A percentile compares a stretch with the other conserved stretches of the same genome.
Conservation (phyloP, 2,888 invertebrate genomes). For the Cantharis flavilabris region DNA sequence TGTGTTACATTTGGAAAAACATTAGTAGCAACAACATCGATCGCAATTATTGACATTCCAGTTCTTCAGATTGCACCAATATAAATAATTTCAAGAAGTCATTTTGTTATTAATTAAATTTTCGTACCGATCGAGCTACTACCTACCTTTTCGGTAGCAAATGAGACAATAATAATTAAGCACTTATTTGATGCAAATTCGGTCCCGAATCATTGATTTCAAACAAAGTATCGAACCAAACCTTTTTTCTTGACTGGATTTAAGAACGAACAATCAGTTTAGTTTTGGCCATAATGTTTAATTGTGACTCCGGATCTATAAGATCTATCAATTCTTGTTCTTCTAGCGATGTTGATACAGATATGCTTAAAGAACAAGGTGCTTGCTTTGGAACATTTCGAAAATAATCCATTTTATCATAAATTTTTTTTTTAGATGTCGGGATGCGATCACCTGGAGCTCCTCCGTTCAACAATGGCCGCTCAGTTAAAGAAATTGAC, state of each 20-base stretch:
- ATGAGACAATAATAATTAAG: background rate
- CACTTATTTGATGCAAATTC: background rate
- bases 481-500: conserved; percentile 88
- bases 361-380: conserved; percentile 4
- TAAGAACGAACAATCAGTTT: background rate
- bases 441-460: conserved; percentile 48
- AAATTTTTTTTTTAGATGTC: conserved; percentile 26
- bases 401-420: background rate
- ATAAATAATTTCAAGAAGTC: background rate
- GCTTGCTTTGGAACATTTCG: background rate
- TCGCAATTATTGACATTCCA: background rate
- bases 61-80: background rate
- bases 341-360: conserved; percentile 18
- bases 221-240: conserved; percentile 7
- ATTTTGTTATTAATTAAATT: background rate
- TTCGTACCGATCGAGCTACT: background rate
- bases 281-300: background rate
- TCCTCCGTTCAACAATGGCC: conserved; percentile 55
- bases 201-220: conserved; percentile 13
- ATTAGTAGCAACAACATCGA: background rate
- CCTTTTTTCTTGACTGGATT: background rate
- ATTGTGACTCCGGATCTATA: background rate
- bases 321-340: conserved; percentile 6
- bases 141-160: background rate
- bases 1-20: conserved; percentile 3